Percentiles rank a stretch among this genome's conserved stretches.
Evolutionary conservation across 2,797 vertebrate species (phyloP).

Genomic region (Rhabdophis nuchalis): DNA sequence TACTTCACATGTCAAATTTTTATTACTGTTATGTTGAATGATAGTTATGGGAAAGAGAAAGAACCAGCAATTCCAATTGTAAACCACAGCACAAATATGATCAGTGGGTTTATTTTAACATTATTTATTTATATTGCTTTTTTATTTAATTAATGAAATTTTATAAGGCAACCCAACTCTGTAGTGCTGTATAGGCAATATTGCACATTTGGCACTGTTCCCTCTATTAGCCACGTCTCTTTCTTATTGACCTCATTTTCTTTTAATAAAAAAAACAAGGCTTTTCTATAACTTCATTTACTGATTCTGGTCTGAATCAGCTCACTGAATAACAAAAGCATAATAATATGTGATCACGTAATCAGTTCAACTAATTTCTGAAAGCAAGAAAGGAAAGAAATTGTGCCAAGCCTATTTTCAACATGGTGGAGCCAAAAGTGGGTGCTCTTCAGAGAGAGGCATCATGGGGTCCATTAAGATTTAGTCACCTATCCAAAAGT

Average conservation of each 20-base stretch:
- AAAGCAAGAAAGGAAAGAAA: background rate
- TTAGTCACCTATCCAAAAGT: background rate
- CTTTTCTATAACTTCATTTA: background rate
- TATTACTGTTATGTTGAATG: background rate
- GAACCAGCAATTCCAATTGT: background rate
- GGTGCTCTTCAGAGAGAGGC: background rate
- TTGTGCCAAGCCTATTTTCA: background rate
- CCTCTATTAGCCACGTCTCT: background rate
- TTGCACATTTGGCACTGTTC: background rate
- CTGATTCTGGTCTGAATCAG: background rate
- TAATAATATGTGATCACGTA: background rate
- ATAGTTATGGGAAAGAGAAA: background rate
- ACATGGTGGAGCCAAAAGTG: background rate
- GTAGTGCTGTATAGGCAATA: background rate
- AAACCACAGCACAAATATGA: background rate
- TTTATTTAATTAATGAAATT: background rate
- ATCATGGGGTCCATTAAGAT: background rate
- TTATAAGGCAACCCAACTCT: background rate
- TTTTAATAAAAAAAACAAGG: background rate
- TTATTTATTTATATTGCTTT: background rate
- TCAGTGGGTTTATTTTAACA: background rate
- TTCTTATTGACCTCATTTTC: background rate
- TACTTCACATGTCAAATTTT: background rate
- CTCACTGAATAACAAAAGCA: background rate
- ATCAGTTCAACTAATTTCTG: background rate